A percentile compares a stretch with the other conserved stretches of the same genome.
phyloP scores from a whole-genome alignment of 2,797 vertebrate genomes.

The Hemibagrus guttatus region DNA sequence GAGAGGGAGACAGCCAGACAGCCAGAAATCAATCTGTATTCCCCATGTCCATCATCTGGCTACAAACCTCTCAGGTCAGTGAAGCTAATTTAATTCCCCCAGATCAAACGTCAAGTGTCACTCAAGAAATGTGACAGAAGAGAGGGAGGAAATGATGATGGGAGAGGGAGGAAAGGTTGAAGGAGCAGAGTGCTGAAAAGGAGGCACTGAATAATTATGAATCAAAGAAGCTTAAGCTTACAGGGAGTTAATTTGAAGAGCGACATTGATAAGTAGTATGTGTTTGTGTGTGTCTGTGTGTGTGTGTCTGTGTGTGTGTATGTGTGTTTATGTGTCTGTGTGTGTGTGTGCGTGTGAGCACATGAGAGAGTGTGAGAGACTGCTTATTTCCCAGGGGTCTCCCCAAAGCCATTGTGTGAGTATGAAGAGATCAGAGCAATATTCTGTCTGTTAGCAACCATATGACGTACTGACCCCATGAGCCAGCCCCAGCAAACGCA shows the following conservation, averaged over 20 bases:
- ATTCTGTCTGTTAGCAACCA: slow-evolving; percentile 82
- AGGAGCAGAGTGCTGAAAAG: slow-evolving; percentile 55
- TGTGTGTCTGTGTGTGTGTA: slow-evolving; percentile 34
- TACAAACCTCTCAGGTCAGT: slow-evolving; percentile 74
- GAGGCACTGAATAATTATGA: slow-evolving; percentile 81
- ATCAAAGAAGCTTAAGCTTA: slow-evolving; percentile 81
- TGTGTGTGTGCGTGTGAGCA: slow-evolving; percentile 39
- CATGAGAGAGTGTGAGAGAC: slow-evolving; percentile 64
- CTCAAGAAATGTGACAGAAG: slow-evolving; percentile 72
- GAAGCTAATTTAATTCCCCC: slow-evolving; percentile 81
- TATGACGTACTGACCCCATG: slow-evolving; percentile 78
- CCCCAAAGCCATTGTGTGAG: slow-evolving; percentile 81
- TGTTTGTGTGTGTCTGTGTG: background rate
- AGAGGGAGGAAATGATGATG: background rate
- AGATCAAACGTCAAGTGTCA: slow-evolving; percentile 77
- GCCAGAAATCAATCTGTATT: slow-evolving; percentile 80
- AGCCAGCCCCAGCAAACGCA: slow-evolving; percentile 71
- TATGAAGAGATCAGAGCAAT: slow-evolving; percentile 85
- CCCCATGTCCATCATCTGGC: slow-evolving; percentile 73
- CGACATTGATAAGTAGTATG: slow-evolving; percentile 55
- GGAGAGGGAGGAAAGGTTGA: slow-evolving; percentile 43
- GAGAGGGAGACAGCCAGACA: slow-evolving; percentile 78
- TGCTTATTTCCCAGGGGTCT: slow-evolving; percentile 84
- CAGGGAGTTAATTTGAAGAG: slow-evolving; percentile 83
- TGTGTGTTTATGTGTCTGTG: slow-evolving; percentile 41